Base-by-base conservation (phyloP, 30 jellyfish, hydroid and myxozoan species). In the Cassiopea andromeda region DNA sequence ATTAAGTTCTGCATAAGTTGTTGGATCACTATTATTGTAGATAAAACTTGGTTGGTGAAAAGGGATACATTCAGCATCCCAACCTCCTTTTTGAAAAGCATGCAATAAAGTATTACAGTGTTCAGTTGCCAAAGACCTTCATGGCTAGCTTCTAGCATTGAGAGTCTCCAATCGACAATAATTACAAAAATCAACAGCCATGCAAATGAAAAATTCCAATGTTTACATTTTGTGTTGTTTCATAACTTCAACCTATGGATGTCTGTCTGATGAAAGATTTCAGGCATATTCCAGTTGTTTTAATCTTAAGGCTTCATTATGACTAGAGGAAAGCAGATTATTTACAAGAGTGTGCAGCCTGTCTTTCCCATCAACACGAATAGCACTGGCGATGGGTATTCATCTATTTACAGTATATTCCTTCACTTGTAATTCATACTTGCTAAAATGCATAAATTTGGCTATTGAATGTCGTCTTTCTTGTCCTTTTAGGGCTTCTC, bases 141-240 rank as follows among this genome's bases (percentile, higher is more conserved):
- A 78, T 44, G 95, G 79, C 91, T 84, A 78, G 60, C 95, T 88
- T 69, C 95, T 68, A 27, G 91, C 95, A 88, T 91, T 78, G 71
- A 88, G 46, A 67, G 87, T 88, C 75, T 88, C 95, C 27, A 71
- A 87, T 78, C 80, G 67, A 43, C 84, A 16, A 49, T 88, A 80
- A 69, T 80, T 88, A 27, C 79, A 88, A 45, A 73, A 86, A 88
- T 80, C 95, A 54, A 77, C 87, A 10, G 91, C 95, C 58, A 88
- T 8, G 60, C 84, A 86, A 47, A 88, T 9, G 18, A 88, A 48
- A 72, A 44, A 88, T 44, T 78, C 60, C 46, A 88, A 70, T 43
- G 95, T 88, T 61, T 88, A 72, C 13, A 57, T 72, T 80, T 78
- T 78, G 70, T 48, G 1, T 84, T 78, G 73, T 72, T 88, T 81